Evolutionary conservation across 2,888 invertebrate genomes (phyloP).

Genomic region (Electrophaes corylata): DNA sequence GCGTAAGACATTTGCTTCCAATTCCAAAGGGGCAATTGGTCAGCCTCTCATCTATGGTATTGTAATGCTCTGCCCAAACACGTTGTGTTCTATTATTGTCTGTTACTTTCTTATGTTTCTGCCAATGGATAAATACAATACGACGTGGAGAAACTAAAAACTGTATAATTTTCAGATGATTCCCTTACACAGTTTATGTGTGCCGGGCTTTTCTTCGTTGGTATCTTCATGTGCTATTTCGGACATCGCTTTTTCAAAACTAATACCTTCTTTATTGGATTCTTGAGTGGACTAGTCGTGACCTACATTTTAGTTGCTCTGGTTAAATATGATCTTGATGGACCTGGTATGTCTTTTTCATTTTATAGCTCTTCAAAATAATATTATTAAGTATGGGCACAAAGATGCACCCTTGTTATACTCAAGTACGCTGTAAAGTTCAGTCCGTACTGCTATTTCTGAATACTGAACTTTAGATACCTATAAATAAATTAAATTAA

Average conservation of each 20-base stretch:
- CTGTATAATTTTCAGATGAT: conserved; percentile 31
- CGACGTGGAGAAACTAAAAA: not conserved
- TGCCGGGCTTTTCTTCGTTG: conserved; percentile 82
- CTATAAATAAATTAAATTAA: too few species aligned
- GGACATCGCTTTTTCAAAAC: conserved; percentile 87
- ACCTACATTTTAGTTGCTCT: conserved; percentile 76
- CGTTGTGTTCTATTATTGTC: too few species aligned
- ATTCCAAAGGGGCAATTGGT: too few species aligned
- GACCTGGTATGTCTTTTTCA: conserved; percentile 43
- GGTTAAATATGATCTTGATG: conserved; percentile 50
- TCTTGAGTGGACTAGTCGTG: conserved; percentile 81
- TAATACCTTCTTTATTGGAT: conserved; percentile 86
- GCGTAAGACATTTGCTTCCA: too few species aligned
- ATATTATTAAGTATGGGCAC: not conserved
- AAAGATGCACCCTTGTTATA: conserved; percentile 4
- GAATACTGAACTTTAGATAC: not conserved
- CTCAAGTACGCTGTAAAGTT: not conserved
- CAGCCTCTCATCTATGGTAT: too few species aligned
- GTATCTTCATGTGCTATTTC: conserved; percentile 85
- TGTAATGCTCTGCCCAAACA: too few species aligned
- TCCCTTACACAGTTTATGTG: conserved; percentile 55
- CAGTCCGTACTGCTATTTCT: not conserved
- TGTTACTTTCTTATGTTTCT: too few species aligned
- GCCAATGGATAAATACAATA: too few species aligned
- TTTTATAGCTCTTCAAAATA: not conserved